These are phyloP conservation scores for Emberiza fucata DNA, from an alignment of 2,113 vertebrate species.

Conservation along the genomic window DNA sequence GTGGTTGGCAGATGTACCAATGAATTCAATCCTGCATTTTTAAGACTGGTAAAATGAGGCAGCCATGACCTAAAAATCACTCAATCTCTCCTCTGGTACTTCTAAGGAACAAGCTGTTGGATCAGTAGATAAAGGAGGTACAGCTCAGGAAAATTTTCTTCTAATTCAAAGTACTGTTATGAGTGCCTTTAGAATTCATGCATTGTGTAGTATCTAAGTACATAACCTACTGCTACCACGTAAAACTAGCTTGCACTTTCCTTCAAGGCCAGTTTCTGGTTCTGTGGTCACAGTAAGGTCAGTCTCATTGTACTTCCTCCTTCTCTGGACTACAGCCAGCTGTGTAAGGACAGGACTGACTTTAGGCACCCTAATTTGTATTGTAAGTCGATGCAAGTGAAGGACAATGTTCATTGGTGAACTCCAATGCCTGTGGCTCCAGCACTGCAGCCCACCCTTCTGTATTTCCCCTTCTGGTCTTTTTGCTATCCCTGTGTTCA, in stretches of 20 bases:
- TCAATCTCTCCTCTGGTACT: neutral
- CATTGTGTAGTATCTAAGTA: neutral
- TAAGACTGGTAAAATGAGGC: neutral
- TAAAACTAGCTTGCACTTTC: neutral
- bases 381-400: neutral
- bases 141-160: neutral
- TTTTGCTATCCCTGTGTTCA: neutral
- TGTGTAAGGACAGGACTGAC: neutral
- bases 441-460: neutral
- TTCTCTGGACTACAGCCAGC: neutral
- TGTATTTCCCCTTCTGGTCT: neutral
- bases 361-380: neutral
- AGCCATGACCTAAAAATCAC: neutral
- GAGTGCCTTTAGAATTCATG: constrained; percentile 16
- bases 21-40: neutral
- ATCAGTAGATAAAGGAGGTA: neutral
- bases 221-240: neutral
- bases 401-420: neutral
- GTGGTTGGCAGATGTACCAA: neutral
- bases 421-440: neutral
- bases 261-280: neutral
- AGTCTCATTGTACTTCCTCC: neutral
- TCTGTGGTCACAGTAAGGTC: neutral
- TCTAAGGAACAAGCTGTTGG: neutral
- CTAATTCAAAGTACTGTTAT: neutral